Percentiles rank a stretch among this genome's conserved stretches.
These are phyloP conservation scores for Eulemur rufifrons DNA, from an alignment of 2,113 vertebrate species.

Conservation along the genomic window DNA sequence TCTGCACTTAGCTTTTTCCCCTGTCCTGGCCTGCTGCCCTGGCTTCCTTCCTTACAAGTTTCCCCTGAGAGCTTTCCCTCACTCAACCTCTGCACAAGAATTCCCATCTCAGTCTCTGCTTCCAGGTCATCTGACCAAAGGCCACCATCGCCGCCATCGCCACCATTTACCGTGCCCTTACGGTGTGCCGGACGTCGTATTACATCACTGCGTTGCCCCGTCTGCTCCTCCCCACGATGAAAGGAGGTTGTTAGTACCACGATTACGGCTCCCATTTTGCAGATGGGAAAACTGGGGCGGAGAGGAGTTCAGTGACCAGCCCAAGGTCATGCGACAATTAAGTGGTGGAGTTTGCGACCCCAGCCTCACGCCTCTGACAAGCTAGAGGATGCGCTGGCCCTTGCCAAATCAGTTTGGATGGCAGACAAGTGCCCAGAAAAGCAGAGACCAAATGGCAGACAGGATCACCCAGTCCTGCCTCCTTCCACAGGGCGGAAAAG, in stretches of 20 bases:
- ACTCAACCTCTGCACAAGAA: neutral
- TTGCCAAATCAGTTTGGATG: neutral
- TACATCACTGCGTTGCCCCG: too few species aligned
- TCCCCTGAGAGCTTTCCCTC: neutral
- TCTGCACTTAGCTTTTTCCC: neutral
- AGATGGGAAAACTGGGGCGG: neutral
- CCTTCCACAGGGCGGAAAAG: neutral
- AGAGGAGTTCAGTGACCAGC: neutral
- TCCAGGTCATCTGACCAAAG: neutral
- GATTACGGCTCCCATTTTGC: neutral
- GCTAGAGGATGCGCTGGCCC: rapidly evolving
- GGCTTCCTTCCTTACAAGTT: neutral
- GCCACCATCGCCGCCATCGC: neutral
- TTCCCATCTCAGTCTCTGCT: neutral
- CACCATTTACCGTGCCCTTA: neutral
- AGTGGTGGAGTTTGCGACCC: too few species aligned
- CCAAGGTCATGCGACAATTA: neutral
- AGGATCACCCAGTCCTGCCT: neutral
- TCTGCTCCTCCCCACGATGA: neutral
- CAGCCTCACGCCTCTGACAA: neutral
- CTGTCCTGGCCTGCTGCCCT: neutral
- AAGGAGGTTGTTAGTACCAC: neutral
- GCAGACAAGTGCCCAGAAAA: neutral
- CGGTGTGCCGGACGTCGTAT: neutral
- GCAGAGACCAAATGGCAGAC: neutral